These are phyloP conservation scores for Chaetodon trifascialis DNA, from an alignment of 2,113 vertebrate species.

Conservation along the genomic window DNA sequence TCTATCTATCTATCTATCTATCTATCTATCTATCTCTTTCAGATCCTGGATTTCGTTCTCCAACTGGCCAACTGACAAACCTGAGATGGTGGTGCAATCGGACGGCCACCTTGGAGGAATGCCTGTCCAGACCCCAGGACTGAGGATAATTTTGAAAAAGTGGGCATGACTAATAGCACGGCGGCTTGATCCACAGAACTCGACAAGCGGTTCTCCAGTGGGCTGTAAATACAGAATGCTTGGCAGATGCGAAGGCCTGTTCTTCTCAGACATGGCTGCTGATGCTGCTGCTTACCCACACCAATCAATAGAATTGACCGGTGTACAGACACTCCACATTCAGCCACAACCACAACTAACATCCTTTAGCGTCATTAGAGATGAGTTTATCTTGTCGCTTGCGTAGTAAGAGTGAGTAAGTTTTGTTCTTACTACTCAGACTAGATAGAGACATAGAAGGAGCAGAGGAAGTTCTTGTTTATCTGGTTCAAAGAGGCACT, in stretches of 20 bases:
- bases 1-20: no score
- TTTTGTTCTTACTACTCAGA: conserved; percentile 53
- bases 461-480: conserved; percentile 73
- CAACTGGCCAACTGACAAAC: conserved; percentile 19
- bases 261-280: conserved; percentile 56
- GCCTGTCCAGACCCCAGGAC: conserved; percentile 55
- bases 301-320: conserved; percentile 74
- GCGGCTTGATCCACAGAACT: conserved; percentile 62
- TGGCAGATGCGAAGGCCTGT: conserved; percentile 72
- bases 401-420: conserved; percentile 60
- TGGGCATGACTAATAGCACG: conserved; percentile 70
- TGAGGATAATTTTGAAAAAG: conserved; percentile 66
- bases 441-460: conserved; percentile 40
- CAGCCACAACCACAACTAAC: conserved; percentile 59
- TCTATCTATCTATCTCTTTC: no score
- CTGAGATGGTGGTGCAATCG: conserved; percentile 43
- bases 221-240: conserved; percentile 77
- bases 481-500: conserved; percentile 59
- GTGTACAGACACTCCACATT: conserved; percentile 70
- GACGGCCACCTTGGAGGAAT: conserved; percentile 51
- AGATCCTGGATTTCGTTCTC: conserved; percentile 37
- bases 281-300: conserved; percentile 52
- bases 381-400: conserved; percentile 70
- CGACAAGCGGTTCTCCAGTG: conserved; percentile 73
- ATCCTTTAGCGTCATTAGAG: conserved; percentile 70